Conservation (phyloP, 1,140 invertebrate genomes). For the Macrosteles quadrilineatus region DNA sequence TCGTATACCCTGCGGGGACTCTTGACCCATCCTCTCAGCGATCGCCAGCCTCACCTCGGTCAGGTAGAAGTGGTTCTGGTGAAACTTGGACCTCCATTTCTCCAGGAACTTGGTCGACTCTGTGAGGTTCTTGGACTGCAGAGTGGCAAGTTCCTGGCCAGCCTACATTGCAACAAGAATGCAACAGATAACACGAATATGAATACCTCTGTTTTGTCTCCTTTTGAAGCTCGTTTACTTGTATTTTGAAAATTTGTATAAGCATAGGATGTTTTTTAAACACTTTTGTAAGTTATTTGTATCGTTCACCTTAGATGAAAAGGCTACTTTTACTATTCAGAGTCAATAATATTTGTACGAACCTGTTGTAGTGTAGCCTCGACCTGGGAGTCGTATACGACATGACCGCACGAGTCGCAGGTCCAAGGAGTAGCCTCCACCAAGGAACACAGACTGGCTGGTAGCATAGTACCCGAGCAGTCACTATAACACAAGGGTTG, state of each 20-base stretch:
- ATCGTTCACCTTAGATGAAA: too few species aligned
- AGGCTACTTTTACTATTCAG: too few species aligned
- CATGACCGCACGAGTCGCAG: not conserved
- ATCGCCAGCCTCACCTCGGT: conserved; percentile 70
- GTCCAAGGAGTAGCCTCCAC: conserved; percentile 41
- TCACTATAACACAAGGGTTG: conserved; percentile 44
- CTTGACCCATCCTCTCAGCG: conserved; percentile 68
- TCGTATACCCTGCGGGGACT: conserved; percentile 48
- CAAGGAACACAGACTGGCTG: conserved; percentile 48
- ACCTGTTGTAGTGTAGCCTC: conserved; percentile 44
- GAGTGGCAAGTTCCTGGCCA: conserved; percentile 14
- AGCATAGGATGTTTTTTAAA: too few species aligned
- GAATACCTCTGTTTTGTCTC: too few species aligned
- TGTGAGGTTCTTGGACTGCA: not conserved
- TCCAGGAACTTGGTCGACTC: conserved; percentile 4
- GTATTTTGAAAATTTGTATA: too few species aligned
- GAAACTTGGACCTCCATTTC: conserved; percentile 50
- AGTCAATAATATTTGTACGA: too few species aligned
- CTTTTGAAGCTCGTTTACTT: too few species aligned
- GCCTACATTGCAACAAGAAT: too few species aligned
- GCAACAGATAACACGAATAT: too few species aligned
- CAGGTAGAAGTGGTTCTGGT: conserved; percentile 71
- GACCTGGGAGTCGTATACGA: conserved; percentile 45
- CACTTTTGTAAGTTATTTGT: too few species aligned
- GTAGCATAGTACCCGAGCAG: conserved; percentile 53